Conservation (phyloP, 2,888 invertebrate species). For the Mythimna loreyi region DNA sequence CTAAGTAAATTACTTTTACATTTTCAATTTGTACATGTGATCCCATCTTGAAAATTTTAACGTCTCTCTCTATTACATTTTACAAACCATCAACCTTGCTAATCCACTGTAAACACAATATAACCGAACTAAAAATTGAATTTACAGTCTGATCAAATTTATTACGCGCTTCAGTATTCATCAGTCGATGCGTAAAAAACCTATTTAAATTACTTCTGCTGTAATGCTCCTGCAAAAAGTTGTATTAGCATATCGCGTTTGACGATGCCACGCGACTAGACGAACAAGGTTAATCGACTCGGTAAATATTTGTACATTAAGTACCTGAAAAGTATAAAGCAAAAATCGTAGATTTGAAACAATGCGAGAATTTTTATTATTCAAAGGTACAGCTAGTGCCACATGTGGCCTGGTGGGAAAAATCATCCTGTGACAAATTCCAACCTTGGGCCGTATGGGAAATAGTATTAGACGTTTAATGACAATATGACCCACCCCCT, state of each 20-base stretch:
- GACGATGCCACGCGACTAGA: constrained; percentile 37
- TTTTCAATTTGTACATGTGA: neutral
- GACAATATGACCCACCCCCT: no score
- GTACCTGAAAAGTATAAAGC: constrained; percentile 65
- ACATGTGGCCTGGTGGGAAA: no score
- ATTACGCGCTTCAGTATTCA: constrained; percentile 49
- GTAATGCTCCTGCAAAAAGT: constrained; percentile 47
- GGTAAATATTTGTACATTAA: constrained; percentile 62
- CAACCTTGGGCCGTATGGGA: no score
- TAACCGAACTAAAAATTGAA: constrained; percentile 50
- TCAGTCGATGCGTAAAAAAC: constrained; percentile 38
- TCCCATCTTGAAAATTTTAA: neutral
- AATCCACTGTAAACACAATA: constrained; percentile 39
- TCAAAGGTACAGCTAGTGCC: no score
- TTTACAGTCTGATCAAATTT: constrained; percentile 44
- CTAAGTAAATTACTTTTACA: neutral
- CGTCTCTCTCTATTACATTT: constrained; percentile 17
- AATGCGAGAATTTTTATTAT: no score
- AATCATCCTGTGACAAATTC: no score
- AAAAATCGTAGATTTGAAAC: constrained; percentile 59
- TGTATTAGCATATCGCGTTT: constrained; percentile 53
- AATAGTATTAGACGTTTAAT: no score
- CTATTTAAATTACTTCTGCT: constrained; percentile 49
- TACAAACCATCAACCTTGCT: constrained; percentile 20
- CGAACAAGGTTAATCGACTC: constrained; percentile 64